Base-by-base conservation (phyloP, 2,113 vertebrate genomes). In the Lophius piscatorius region DNA sequence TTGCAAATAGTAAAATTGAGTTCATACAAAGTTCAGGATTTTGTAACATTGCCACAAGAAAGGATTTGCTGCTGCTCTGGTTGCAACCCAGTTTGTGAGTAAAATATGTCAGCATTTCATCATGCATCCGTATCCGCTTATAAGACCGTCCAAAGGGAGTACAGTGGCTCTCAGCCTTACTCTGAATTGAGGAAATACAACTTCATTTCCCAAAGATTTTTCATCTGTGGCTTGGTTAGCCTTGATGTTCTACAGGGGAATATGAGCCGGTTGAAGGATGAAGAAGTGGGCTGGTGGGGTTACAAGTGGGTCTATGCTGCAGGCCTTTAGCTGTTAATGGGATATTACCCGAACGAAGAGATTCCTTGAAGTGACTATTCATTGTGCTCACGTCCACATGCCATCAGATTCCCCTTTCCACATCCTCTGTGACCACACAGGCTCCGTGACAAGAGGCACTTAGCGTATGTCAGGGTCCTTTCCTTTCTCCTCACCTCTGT, bases 251-350 rank as follows among this genome's bases (percentile, higher is more conserved):
- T 76, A 52, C 45, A 9, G 44, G 50, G 81, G 38, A 42, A 38
- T 34, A 52, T 67, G 60, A 71, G 47, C 47, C 17, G 11, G 60
- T 47, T 70, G 81, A 66, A 63, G 78, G 71, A 49, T 50, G 33
- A 54, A 14, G 63, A 35, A 38, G 34, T 5, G 34, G 60, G 46
- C 52, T 60, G 63, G 34, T 33, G 33, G 65, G 45, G 48, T 45
- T 33, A 5, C 3, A 9, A 66, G 60, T 34, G 52, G 42, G 60
- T 63, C 63, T 71, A 60, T 75, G 73, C 75, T 77, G 26, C 48
- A 83, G 70, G 78, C 76, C 70, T 60, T 62, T 87, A 69, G 64
- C 77, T 65, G 60, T 74, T 87, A 90, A 90, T 91, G 82, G 85
- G 75, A 80, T 83, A 77, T 90, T 89, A 86, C 88, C 70, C 77